Evolutionary conservation across 2,888 invertebrate genomes (phyloP).

Genomic region (Eupithecia subumbrata): DNA sequence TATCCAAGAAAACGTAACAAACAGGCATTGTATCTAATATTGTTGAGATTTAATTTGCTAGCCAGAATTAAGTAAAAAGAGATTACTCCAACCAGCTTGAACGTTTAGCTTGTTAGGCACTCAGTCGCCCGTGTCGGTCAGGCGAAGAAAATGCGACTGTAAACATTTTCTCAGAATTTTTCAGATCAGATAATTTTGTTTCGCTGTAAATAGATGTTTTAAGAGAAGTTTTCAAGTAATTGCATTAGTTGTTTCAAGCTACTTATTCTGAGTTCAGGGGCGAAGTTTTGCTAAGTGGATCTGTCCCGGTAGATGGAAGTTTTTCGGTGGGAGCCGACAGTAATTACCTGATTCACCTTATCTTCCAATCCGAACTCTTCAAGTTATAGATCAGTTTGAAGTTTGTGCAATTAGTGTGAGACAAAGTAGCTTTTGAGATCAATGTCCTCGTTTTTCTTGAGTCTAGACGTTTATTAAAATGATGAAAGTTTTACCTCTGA

Average conservation of each 20-base stretch:
- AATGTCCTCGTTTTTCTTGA: not conserved
- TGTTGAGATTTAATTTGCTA: conserved; percentile 28
- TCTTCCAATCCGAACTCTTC: conserved; percentile 42
- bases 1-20: not conserved
- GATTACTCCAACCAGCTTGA: conserved; percentile 36
- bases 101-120: conserved; percentile 39
- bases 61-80: conserved; percentile 34
- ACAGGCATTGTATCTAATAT: not conserved
- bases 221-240: conserved; percentile 50
- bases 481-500: not conserved
- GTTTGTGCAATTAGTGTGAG: conserved; percentile 35
- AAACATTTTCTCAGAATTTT: conserved; percentile 14
- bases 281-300: conserved; percentile 64
- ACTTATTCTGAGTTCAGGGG: conserved; percentile 65
- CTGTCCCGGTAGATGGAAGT: conserved; percentile 57
- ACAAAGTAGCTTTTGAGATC: conserved; percentile 24
- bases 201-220: conserved; percentile 30
- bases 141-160: conserved; percentile 20
- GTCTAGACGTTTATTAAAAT: conserved; percentile 6
- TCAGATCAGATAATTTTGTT: conserved; percentile 18
- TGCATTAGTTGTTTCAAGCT: conserved; percentile 62
- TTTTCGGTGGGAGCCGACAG: conserved; percentile 52
- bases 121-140: conserved; percentile 30
- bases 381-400: conserved; percentile 41
- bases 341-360: conserved; percentile 55